Evolutionary conservation across 2,888 invertebrate species (phyloP).

Genomic region (Diaperis boleti): DNA sequence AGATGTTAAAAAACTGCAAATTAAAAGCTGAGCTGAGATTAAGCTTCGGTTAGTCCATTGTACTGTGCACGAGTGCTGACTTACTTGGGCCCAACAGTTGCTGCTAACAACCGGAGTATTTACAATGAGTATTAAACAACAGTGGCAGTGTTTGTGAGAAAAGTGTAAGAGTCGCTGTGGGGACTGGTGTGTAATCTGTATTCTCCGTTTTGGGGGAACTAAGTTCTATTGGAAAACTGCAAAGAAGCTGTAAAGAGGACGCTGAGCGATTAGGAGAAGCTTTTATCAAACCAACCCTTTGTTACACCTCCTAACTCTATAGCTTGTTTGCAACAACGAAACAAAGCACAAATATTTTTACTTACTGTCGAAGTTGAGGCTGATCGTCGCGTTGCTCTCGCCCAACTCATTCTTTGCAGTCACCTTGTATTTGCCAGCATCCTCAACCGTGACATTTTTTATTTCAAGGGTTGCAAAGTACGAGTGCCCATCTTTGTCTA

Average conservation of each 20-base stretch:
- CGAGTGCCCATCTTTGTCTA: constrained; percentile 92
- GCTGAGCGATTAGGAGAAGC: constrained; percentile 25
- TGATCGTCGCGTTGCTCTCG: constrained; percentile 96
- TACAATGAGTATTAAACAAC: constrained; percentile 35
- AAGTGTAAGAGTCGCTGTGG: constrained; percentile 23
- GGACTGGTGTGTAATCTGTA: constrained; percentile 16
- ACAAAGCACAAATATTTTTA: constrained; percentile 48
- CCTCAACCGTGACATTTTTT: constrained; percentile 94
- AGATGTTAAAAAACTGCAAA: constrained; percentile 65
- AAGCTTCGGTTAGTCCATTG: constrained; percentile 67
- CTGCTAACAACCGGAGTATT: constrained; percentile 44
- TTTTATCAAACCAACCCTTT: constrained; percentile 10
- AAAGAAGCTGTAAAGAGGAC: constrained; percentile 31
- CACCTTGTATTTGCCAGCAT: constrained; percentile 97
- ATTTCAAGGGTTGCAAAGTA: constrained; percentile 95
- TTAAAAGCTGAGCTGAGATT: constrained; percentile 68
- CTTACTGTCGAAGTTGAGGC: constrained; percentile 99
- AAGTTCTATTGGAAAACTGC: constrained; percentile 25
- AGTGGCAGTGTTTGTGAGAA: constrained; percentile 42
- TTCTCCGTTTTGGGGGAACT: constrained; percentile 17
- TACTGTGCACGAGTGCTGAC: constrained; percentile 67
- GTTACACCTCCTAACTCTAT: constrained; percentile 18
- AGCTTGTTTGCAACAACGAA: constrained; percentile 30
- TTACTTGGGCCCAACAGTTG: constrained; percentile 61
- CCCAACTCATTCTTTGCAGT: constrained; percentile 98